phyloP scores from a whole-genome alignment of 2,113 vertebrate species.

The Neolamprologus sp. region DNA sequence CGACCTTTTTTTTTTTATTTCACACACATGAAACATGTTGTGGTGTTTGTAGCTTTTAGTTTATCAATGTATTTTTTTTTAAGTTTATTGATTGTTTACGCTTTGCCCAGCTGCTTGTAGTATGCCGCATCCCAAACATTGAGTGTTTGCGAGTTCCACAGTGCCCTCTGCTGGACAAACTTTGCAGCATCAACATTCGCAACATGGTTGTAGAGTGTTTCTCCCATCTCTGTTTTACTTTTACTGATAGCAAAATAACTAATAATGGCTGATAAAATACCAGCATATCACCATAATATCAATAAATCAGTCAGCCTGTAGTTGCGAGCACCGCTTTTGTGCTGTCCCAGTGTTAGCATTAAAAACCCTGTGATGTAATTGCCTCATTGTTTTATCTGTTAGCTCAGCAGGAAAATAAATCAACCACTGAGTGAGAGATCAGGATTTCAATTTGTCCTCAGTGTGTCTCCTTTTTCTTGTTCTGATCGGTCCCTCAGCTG shows the following conservation, averaged over 20 bases:
- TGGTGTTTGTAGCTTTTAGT: neutral
- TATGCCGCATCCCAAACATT: accelerated
- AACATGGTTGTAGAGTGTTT: neutral
- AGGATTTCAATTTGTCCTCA: neutral
- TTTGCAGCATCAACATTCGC: neutral
- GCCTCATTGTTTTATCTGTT: neutral
- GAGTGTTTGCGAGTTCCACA: neutral
- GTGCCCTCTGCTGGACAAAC: neutral
- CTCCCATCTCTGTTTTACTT: neutral
- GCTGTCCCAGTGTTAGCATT: neutral
- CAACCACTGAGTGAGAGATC: neutral
- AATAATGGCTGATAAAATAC: neutral
- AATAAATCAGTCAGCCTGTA: neutral
- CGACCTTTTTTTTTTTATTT: neutral
- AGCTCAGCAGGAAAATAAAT: neutral
- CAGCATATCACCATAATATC: neutral
- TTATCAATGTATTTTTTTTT: neutral
- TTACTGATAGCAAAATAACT: neutral
- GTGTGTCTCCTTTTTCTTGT: neutral
- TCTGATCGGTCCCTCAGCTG: neutral
- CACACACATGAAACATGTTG: neutral
- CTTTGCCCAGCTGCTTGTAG: neutral
- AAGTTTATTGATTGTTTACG: neutral
- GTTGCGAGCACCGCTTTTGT: neutral
- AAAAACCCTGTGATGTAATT: neutral